Evolutionary conservation across 2,113 vertebrate genomes (phyloP), one percentile per base, ranked within the genome.

Genomic region (Epinephelus fuscoguttatus): DNA sequence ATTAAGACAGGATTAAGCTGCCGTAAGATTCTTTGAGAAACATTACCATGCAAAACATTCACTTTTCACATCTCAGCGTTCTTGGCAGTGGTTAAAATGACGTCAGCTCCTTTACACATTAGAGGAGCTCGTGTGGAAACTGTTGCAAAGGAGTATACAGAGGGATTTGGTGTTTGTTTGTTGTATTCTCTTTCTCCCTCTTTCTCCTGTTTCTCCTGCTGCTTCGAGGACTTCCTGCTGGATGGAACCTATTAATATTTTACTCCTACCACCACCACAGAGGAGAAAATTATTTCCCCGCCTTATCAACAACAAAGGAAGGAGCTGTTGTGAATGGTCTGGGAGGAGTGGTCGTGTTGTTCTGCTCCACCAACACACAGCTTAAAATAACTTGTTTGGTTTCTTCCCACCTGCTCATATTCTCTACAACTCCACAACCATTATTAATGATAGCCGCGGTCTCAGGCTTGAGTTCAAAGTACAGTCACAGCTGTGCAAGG

Each of bases 201-300:
- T 37, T 37, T 37, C 33, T 37, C 33, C 45, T 50, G 42, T 17
- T 55, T 42, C 49, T 69, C 70, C 78, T 78, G 80, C 86, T 80
- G 81, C 50, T 84, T 62, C 2, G 6, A 63, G 50, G 80, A 64
- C 55, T 25, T 89, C 77, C 86, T 82, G 77, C 74, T 77, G 76
- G 57, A 40, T 70, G 4, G 1, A 62, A 14, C 13, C 11, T 18
- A 85, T 92, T 50, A 73, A 92, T 90, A 89, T 88, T 90, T 91
- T 67, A 91, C 66, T 63, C 19, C 3, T 25, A 37, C 75, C 68
- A 4, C 74, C 53, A 40, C 15, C 13, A 25, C 17, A 1, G 8
- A 83, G 5, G 15, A 77, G 23, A 19, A 73, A 42, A 50, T 53
- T 3, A 25, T 81, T 76, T 69, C 61, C 21, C 56, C 61, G 6